A percentile compares a stretch with the other conserved stretches of the same genome.
phyloP scores from a whole-genome alignment of 2,888 invertebrate genomes.

The Cordilura impudica region DNA sequence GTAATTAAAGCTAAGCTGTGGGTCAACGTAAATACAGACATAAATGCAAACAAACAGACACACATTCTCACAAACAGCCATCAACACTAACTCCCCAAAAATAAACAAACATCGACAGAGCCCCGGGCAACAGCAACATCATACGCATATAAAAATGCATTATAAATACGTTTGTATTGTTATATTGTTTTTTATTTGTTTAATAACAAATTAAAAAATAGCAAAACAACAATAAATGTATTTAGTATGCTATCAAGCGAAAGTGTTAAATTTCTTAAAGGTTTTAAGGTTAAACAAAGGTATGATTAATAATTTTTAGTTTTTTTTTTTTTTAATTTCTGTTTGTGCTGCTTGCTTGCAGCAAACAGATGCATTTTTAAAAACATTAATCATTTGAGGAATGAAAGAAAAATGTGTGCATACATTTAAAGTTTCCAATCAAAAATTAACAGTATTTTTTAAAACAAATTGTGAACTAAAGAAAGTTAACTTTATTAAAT shows the following conservation, averaged over 20 bases:
- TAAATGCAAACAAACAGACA: slow-evolving; percentile 24
- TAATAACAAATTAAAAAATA: not conserved
- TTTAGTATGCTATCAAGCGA: slow-evolving; percentile 31
- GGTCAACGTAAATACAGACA: slow-evolving; percentile 48
- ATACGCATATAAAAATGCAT: not conserved
- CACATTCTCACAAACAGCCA: not conserved
- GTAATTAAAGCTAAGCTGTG: slow-evolving; percentile 49
- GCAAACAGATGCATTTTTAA: no score
- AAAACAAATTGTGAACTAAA: no score
- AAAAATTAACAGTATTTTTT: no score
- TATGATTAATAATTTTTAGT: no score
- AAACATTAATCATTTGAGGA: no score
- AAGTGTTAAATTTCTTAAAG: slow-evolving; percentile 29
- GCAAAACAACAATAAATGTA: not conserved
- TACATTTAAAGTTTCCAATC: no score
- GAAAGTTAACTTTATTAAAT: no score
- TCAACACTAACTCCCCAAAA: not conserved
- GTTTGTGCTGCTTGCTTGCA: no score
- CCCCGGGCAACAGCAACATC: not conserved
- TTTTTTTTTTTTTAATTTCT: no score
- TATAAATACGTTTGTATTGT: not conserved
- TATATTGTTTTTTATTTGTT: not conserved
- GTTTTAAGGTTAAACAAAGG: slow-evolving; percentile 21
- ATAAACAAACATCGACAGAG: not conserved
- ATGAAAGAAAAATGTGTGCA: no score